Evolutionary conservation across 2,888 invertebrate species (phyloP), one percentile per base, ranked within the genome.

Genomic region (Hofmannophila pseudospretella): DNA sequence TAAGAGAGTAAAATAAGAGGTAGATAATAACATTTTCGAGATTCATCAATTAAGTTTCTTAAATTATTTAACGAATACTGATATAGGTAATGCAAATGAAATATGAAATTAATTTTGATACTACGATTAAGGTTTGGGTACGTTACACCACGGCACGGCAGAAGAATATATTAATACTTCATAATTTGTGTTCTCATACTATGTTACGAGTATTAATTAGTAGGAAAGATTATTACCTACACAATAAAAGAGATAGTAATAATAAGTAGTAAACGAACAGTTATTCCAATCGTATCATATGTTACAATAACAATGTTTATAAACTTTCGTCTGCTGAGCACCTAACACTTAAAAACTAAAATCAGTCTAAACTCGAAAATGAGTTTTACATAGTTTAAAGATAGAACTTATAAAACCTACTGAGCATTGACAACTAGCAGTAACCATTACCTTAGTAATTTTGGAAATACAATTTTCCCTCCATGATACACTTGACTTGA

Each of bases 331-430:
- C 62, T 58, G 55, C 60, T 57, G 57, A 78, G 72, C 71, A 69
- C 64, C 72, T 75, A 79, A 77, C 65, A 70, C 82, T 82, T 85
- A 85, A 1, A 16, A 67, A 54, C 73, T 84, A 82, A 67, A 67
- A 71, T 86, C 85, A 86, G 86, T 86, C 86, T 73, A 46, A 74
- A 84, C 82, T 81, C 84, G 54, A 67, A 66, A 72, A 73, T 59
- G 80, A 85, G 84, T 74, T 68, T 54, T 53, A 46, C 46, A 54
- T 50, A 27, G 25, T 23, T 23, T 23, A 23, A 22, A 23, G 16
- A 5, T 16, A 33, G 28, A 60, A 63, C 59, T 60, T 70, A 64
- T 57, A 54, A 53, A 58, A 44, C 49, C 56, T 73, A 70, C 66
- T 78, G 75, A 77, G 77, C 76, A 74, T 75, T 67, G 54, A 59